Conservation (phyloP, 2,113 vertebrate genomes). For the Pterocles burchelli region DNA sequence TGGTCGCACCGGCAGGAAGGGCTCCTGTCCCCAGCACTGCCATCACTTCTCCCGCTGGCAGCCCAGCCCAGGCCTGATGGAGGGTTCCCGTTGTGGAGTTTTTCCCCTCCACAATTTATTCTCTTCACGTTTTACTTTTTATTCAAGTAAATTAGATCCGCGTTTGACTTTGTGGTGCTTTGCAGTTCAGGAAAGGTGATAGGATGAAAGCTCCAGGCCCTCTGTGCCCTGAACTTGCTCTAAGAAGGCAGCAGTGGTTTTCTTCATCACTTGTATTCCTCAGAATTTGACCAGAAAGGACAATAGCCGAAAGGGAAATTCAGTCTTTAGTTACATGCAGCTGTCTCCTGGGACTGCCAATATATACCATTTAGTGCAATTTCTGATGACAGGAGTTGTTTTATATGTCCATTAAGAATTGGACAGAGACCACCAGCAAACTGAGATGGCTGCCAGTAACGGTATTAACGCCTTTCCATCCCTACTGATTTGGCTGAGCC, state of each 20-base stretch:
- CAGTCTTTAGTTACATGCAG: background rate
- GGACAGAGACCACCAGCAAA: background rate
- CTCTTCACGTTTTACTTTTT: background rate
- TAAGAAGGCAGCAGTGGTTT: background rate
- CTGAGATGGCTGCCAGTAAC: background rate
- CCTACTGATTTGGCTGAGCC: background rate
- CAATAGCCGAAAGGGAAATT: background rate
- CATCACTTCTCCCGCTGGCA: rapidly evolving
- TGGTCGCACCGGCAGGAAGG: background rate
- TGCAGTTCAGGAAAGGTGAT: background rate
- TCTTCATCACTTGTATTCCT: background rate
- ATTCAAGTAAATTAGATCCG: background rate
- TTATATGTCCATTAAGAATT: background rate
- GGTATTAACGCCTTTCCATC: background rate
- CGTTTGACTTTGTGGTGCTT: background rate
- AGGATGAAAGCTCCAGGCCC: background rate
- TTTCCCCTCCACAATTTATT: rapidly evolving
- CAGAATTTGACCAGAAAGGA: background rate
- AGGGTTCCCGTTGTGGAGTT: rapidly evolving
- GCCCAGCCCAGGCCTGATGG: background rate
- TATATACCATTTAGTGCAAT: background rate
- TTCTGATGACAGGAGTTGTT: background rate
- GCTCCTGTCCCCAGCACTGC: background rate
- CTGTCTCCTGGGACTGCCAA: background rate
- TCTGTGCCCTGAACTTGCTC: background rate